These are phyloP conservation scores for Amniataba percoides DNA, from an alignment of 2,797 vertebrate species.

Conservation along the genomic window DNA sequence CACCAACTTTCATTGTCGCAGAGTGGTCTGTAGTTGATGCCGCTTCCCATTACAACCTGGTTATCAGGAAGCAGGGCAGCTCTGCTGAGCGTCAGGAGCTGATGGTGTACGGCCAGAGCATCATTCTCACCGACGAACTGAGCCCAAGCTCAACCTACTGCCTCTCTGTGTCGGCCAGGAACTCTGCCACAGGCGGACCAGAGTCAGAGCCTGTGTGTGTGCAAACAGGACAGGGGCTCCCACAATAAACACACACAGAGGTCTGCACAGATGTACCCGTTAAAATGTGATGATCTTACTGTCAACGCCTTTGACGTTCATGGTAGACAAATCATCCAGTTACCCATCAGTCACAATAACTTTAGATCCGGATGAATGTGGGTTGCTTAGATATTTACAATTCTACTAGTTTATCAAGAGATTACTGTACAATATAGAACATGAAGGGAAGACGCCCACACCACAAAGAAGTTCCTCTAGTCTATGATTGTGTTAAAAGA, in stretches of 20 bases:
- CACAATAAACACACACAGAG: not conserved
- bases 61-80: slow-evolving; percentile 55
- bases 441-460: not conserved
- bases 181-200: slow-evolving; percentile 12
- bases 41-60: slow-evolving; percentile 68
- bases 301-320: not conserved
- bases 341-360: not conserved
- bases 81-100: slow-evolving; percentile 20
- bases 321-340: not conserved
- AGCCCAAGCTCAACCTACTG: slow-evolving; percentile 67
- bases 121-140: slow-evolving; percentile 62
- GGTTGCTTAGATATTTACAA: not conserved
- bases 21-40: slow-evolving; percentile 65
- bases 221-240: slow-evolving; percentile 36
- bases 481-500: slow-evolving; percentile 16
- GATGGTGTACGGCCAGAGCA: slow-evolving; percentile 51
- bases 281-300: slow-evolving; percentile 31
- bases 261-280: not conserved
- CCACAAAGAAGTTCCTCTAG: not conserved
- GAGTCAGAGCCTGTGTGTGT: slow-evolving; percentile 70
- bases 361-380: slow-evolving; percentile 2
- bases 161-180: slow-evolving; percentile 59
- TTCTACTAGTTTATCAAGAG: not conserved
- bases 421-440: not conserved
- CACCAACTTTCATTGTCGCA: slow-evolving; percentile 36